Evolutionary conservation across 2,113 vertebrate genomes (phyloP).

Genomic region (Labeo rohita): DNA sequence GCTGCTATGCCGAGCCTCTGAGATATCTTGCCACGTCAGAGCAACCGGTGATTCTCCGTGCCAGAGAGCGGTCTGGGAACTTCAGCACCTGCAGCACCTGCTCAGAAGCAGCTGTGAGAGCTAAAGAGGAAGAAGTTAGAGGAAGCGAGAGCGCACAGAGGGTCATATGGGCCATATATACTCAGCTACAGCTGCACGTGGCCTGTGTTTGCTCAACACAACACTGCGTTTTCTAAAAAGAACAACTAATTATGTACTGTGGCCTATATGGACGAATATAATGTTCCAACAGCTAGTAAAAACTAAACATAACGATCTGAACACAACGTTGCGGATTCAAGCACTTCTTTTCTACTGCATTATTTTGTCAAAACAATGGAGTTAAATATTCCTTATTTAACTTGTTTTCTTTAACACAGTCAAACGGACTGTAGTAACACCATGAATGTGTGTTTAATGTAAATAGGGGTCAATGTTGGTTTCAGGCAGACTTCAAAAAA

Average conservation of each 20-base stretch:
- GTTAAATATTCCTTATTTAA: background rate
- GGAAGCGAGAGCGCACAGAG: background rate
- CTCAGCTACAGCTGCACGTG: conserved; percentile 29
- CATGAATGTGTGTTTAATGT: background rate
- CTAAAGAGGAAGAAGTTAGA: background rate
- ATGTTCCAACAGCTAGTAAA: background rate
- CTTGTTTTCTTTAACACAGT: background rate
- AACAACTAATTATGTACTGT: conserved; percentile 9
- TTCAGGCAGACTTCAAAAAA: conserved; percentile 1
- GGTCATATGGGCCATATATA: background rate
- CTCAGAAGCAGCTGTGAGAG: conserved; percentile 20
- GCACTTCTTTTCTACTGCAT: no score
- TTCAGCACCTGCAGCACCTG: conserved; percentile 54
- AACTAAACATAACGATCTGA: background rate
- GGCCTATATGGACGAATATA: background rate
- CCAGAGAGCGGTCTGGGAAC: conserved; percentile 48
- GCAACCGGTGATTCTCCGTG: background rate
- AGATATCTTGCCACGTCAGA: conserved; percentile 25
- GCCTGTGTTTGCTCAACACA: background rate
- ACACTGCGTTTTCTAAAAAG: background rate
- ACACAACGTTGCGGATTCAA: background rate
- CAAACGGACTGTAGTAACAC: background rate
- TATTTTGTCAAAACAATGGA: no score
- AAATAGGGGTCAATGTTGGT: background rate
- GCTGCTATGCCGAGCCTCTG: conserved; percentile 16